Evolutionary conservation across 2,888 invertebrate species (phyloP), one percentile per base, ranked within the genome.

Genomic region (Sycophila texana): DNA sequence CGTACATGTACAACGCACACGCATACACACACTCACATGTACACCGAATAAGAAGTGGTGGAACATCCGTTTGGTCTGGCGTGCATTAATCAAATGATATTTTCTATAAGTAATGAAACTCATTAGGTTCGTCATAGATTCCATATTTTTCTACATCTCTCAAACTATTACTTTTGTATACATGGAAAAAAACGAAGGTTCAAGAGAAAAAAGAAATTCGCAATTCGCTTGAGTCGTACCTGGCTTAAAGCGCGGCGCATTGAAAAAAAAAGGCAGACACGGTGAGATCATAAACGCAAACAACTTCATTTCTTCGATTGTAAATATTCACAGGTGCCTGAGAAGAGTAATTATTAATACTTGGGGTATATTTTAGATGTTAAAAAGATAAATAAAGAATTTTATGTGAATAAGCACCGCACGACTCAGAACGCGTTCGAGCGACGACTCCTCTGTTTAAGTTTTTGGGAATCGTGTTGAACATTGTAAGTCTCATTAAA

Each of bases 301-400:
- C 20, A 83, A 81, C 53, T 84, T 80, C 68, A 82, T 85, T 85
- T 83, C 77, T 86, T 86, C 83, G 84, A 88, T 86, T 89, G 89
- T 88, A 88, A 88, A 89, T 89, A 89, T 87, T 89, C 88, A 89
- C 89, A 86, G 88, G 88, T 89, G 89, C 89, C 89, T 89, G 87
- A 88, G 83, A 85, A 86, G 87, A 49, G 68, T 68, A 66, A 75
- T 74, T 74, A 78, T 68, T 74, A 67, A 70, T 74, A 71, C 47
- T 79, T 70, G 74, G 39, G 60, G 60, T 75, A 63, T 75, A 81
- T 55, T 61, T 74, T 81, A 81, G 78, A 68, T 74, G 55, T 71
- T 68, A 63, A 72, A 26, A 49, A 16, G 39, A 61, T 30, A 26
- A 55, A n/a, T n/a, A 47, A 70, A 70, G 22, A 67, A 72, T 60